Percentiles rank a stretch among this genome's conserved stretches.
Evolutionary conservation across 2,113 vertebrate genomes (phyloP).

Genomic region (Paraplagusia blochii): DNA sequence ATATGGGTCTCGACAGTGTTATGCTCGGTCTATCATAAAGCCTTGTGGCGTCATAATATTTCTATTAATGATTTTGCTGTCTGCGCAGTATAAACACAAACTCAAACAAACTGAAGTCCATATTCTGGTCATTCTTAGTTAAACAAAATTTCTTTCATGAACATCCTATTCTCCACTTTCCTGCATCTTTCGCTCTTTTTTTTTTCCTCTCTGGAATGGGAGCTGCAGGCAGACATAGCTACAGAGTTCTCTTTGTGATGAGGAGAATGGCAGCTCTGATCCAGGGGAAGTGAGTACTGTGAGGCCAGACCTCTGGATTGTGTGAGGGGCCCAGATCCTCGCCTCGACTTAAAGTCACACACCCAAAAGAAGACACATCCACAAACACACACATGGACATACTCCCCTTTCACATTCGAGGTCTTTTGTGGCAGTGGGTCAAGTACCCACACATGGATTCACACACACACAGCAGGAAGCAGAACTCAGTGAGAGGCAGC

Average conservation of each 20-base stretch:
- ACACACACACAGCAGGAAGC: constrained; percentile 47
- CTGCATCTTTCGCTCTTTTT: constrained; percentile 41
- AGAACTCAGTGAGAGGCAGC: constrained; percentile 61
- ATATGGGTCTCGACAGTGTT: too few relatives aligned
- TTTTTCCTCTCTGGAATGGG: constrained; percentile 56
- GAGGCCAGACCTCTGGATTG: constrained; percentile 68
- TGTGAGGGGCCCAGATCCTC: constrained; percentile 67
- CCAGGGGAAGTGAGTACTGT: constrained; percentile 72
- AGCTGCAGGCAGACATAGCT: constrained; percentile 62
- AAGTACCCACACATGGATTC: constrained; percentile 44
- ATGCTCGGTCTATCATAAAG: too few relatives aligned
- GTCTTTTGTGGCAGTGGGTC: constrained; percentile 55
- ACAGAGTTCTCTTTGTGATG: constrained; percentile 77
- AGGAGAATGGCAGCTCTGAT: constrained; percentile 76
- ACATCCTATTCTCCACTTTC: constrained; percentile 52
- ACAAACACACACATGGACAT: constrained; percentile 15
- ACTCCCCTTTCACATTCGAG: constrained; percentile 50
- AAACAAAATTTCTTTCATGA: constrained; percentile 36
- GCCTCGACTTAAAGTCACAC: constrained; percentile 63
- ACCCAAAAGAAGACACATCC: constrained; percentile 23
- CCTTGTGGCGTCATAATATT: neutral
- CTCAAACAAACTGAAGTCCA: constrained; percentile 19
- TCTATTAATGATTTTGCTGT: neutral
- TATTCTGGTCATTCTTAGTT: constrained; percentile 43
- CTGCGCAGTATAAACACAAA: constrained; percentile 16